Percentiles rank a stretch among this genome's conserved stretches.
Conservation (phyloP, 2,888 invertebrate species). For the Microctonus brassicae region DNA sequence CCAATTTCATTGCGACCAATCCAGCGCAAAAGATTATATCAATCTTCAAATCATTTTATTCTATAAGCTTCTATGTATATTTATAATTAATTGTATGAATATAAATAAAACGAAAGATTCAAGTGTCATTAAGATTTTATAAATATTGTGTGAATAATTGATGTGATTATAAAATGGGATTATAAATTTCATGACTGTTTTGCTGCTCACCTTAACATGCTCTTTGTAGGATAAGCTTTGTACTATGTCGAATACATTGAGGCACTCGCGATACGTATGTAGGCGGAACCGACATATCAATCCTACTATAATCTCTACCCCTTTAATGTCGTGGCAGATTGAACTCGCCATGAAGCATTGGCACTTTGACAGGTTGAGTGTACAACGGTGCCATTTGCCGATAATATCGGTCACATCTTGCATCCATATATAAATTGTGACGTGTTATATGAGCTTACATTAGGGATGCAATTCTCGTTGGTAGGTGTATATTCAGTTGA, state of each 20-base stretch:
- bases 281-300: slow-evolving; percentile 7
- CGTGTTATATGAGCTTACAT: too few species aligned
- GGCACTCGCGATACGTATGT: neutral
- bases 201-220: neutral
- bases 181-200: neutral
- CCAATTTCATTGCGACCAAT: slow-evolving; percentile 6
- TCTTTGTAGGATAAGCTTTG: neutral
- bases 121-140: too few species aligned
- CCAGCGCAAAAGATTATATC: slow-evolving; percentile 2
- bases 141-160: too few species aligned
- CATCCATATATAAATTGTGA: neutral
- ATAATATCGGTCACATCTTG: neutral
- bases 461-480: too few species aligned
- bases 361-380: neutral
- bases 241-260: neutral
- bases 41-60: neutral
- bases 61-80: neutral
- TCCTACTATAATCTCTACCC: slow-evolving; percentile 9
- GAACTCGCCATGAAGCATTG: neutral
- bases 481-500: too few species aligned
- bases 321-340: slow-evolving; percentile 11
- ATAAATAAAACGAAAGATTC: too few species aligned
- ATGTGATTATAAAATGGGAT: too few species aligned
- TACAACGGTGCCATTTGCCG: neutral
- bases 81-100: too few species aligned